phyloP scores from a whole-genome alignment of 2,888 invertebrate genomes.

The Orthosia incerta region DNA sequence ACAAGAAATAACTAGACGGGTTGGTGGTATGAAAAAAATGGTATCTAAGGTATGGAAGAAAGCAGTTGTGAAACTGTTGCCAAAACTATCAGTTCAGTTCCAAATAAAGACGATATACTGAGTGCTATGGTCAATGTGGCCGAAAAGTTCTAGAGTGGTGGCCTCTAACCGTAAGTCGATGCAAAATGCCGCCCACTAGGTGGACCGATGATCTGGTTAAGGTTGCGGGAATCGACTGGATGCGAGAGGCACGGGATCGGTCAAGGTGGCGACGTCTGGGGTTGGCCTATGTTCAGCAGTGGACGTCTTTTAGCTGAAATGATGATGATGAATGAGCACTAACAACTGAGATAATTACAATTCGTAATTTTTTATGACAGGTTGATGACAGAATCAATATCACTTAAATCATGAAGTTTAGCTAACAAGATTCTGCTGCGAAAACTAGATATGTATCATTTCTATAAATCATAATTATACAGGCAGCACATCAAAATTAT shows the following conservation, averaged over 20 bases:
- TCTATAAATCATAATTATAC: background rate
- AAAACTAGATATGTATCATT: slow-evolving; percentile 11
- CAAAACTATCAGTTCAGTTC: background rate
- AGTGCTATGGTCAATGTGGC: background rate
- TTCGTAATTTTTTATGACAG: background rate
- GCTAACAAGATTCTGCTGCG: background rate
- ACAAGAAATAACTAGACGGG: background rate
- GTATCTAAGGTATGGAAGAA: background rate
- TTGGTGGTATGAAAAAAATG: background rate
- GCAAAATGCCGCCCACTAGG: too few species aligned
- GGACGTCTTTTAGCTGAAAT: too few species aligned
- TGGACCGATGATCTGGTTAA: too few species aligned
- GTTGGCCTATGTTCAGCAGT: too few species aligned
- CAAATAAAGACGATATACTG: background rate
- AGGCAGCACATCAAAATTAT: background rate
- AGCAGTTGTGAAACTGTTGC: background rate
- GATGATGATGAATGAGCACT: background rate
- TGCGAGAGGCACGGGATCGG: too few species aligned
- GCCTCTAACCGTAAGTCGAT: too few species aligned
- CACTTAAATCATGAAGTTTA: background rate
- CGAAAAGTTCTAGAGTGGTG: too few species aligned
- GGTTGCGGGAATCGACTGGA: too few species aligned
- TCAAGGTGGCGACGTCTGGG: too few species aligned
- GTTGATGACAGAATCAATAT: background rate
- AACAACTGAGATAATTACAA: background rate